A percentile compares a stretch with the other conserved stretches of the same genome.
Conservation (phyloP, 2,797 vertebrate genomes). For the Alexandromys oeconomus region DNA sequence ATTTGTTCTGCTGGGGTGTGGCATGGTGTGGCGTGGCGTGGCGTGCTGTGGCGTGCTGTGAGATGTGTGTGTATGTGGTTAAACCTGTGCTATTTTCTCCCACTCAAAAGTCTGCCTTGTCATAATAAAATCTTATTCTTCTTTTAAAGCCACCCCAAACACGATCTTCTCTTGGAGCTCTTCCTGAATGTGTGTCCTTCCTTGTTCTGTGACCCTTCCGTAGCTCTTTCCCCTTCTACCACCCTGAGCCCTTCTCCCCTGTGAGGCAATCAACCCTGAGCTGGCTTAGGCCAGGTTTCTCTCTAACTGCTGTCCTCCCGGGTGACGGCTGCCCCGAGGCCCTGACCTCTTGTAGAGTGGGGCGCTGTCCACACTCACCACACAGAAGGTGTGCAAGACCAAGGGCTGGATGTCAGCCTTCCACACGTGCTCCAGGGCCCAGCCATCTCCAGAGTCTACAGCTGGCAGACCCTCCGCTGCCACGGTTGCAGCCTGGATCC, state of each 20-base stretch:
- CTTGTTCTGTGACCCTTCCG: background rate
- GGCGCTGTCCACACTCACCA: background rate
- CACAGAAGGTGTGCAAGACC: background rate
- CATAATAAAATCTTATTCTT: background rate
- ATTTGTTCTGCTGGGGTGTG: background rate
- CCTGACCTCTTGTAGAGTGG: accelerated
- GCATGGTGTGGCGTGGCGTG: background rate
- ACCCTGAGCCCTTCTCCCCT: background rate
- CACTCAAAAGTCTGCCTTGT: background rate
- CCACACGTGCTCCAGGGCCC: background rate
- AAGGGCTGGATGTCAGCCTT: background rate
- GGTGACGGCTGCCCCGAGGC: accelerated
- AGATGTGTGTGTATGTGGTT: background rate
- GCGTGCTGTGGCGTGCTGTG: too few species aligned
- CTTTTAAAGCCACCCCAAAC: background rate
- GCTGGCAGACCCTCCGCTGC: conserved; percentile 67
- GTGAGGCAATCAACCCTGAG: too few species aligned
- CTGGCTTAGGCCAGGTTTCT: background rate
- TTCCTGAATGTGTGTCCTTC: background rate
- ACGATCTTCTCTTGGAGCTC: background rate
- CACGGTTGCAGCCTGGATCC: conserved; percentile 62
- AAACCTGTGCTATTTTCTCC: background rate
- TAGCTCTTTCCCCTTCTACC: background rate
- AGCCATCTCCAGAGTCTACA: background rate
- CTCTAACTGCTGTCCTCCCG: background rate